Evolutionary conservation across 2,113 vertebrate species (phyloP), one percentile per base, ranked within the genome.

Genomic region (Hemichromis elongatus): DNA sequence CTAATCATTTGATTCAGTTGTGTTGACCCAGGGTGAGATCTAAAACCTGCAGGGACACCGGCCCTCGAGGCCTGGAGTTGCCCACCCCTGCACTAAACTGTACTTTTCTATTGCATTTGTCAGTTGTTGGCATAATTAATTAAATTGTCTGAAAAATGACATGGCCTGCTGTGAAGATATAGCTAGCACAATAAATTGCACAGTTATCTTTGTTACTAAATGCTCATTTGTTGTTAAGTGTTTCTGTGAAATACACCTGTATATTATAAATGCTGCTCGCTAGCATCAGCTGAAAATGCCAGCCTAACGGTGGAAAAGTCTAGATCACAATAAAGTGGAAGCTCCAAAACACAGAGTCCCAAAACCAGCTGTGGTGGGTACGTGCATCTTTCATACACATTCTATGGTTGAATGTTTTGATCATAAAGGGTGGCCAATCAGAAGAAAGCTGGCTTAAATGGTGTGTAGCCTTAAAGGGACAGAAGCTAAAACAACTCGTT

Each of bases 181-280:
- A 14, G 37, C 63, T 68, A 68, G 37, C 8, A 68, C 1, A 68
- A 37, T 68, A 68, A 68, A 68, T 68, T 40, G 5, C n/a, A 40
- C 35, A 42, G 13, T 68, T 68, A 24, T 1, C 37, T 68, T 68
- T 42, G 37, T 68, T 42, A 68, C 37, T 16, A 13, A 68, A 24
- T 9, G 37, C 21, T 68, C 2, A 0, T 47, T 73, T 73, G 26
- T 28, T 45, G 5, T 26, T 45, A 7, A 28, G 66, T 0, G 42
- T 73, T 50, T 50, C 47, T 75, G 42, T 75, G 26, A 3, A 24
- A 7, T 50, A 11, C 68, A 75, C 26, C 28, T 16, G 9, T 12
- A 50, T 42, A 30, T 47, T 5, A 50, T 3, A 28, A 30, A 28
- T 70, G 68, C 68, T 30, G 42, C 68, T 75, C 9, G 24, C 24